Conservation (phyloP, 2,797 vertebrate species). For the Sylvia borin region DNA sequence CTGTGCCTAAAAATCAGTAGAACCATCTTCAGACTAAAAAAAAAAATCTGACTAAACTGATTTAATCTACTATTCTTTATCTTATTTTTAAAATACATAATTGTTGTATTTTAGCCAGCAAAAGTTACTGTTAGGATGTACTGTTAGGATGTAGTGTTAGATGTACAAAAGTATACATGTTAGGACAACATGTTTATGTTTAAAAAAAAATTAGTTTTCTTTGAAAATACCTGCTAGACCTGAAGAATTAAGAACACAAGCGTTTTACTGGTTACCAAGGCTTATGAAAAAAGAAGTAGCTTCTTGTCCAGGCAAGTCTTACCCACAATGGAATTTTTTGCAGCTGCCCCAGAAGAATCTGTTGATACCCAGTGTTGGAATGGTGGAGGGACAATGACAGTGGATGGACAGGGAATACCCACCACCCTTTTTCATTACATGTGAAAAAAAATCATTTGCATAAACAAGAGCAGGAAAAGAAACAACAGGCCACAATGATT, state of each 20-base stretch:
- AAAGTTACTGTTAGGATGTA: neutral
- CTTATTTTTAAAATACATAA: neutral
- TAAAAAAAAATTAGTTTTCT: neutral
- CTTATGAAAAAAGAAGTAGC: neutral
- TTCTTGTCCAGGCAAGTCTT: neutral
- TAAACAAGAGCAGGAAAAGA: neutral
- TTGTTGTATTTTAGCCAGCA: neutral
- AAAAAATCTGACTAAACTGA: neutral
- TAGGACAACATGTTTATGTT: neutral
- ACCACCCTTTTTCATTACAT: neutral
- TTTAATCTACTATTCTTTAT: neutral
- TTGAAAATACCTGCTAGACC: conserved; percentile 13
- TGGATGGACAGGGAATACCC: neutral
- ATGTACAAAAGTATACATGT: too few species aligned
- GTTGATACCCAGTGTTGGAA: neutral
- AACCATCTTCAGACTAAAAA: neutral
- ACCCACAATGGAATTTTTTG: neutral
- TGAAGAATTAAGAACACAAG: neutral
- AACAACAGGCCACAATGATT: neutral
- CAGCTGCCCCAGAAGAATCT: neutral
- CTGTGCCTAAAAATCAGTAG: neutral
- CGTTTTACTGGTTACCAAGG: neutral
- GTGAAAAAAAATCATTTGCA: neutral
- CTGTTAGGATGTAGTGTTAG: too few species aligned
- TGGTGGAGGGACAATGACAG: neutral